phyloP scores from a whole-genome alignment of 2,797 vertebrate species.

The Gymnothorax javanicus region DNA sequence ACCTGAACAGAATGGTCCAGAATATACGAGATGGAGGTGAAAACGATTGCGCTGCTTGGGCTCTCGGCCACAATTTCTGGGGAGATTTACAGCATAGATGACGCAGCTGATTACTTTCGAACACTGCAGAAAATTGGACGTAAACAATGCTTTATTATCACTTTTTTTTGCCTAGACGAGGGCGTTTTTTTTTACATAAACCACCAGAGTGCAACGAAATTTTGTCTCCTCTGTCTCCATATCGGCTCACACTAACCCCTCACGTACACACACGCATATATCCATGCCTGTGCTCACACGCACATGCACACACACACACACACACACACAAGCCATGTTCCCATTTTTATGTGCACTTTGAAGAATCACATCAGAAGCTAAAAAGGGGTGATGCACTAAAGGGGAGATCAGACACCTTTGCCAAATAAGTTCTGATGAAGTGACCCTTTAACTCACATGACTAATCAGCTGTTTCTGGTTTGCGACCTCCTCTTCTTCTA shows the following conservation, averaged over 20 bases:
- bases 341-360: no score
- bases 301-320: no score
- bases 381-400: no score
- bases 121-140: slow-evolving; percentile 69
- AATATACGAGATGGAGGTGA: slow-evolving; percentile 68
- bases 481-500: no score
- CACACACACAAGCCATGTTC: no score
- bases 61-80: slow-evolving; percentile 52
- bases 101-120: slow-evolving; percentile 73
- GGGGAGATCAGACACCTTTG: no score
- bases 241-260: slow-evolving; percentile 15
- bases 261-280: background rate
- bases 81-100: slow-evolving; percentile 72
- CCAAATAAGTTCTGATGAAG: no score
- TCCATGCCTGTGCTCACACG: background rate
- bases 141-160: slow-evolving; percentile 50
- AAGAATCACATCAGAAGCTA: no score
- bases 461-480: no score
- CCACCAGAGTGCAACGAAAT: slow-evolving; percentile 3
- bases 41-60: slow-evolving; percentile 60
- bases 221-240: slow-evolving; percentile 30
- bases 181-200: slow-evolving; percentile 31
- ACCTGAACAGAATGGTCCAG: slow-evolving; percentile 55
- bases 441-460: no score
- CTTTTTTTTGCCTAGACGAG: slow-evolving; percentile 42